Evolutionary conservation across 2,113 vertebrate genomes (phyloP).

Genomic region (Ursus arctos): DNA sequence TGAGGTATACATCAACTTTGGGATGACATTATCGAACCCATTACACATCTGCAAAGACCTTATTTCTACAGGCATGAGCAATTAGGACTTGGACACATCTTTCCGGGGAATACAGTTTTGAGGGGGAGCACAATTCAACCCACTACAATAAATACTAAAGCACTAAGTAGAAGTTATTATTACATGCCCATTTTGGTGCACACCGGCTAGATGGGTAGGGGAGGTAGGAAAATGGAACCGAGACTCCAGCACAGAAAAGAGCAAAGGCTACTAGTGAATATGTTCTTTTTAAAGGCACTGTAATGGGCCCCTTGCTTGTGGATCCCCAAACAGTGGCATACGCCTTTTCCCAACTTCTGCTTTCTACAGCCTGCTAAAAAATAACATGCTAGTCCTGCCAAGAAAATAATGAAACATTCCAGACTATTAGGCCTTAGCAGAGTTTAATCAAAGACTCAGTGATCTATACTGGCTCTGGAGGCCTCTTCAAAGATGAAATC

Average conservation of each 20-base stretch:
- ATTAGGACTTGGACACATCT: background rate
- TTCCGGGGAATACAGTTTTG: background rate
- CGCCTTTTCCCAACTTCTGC: slow-evolving; percentile 24
- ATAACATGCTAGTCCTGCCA: slow-evolving; percentile 65
- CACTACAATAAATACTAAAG: too few relatives aligned
- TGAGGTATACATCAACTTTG: background rate
- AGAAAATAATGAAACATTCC: slow-evolving; percentile 83
- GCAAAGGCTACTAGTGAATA: background rate
- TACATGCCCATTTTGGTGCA: background rate
- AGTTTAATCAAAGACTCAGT: slow-evolving; percentile 83
- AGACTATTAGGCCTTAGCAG: slow-evolving; percentile 79
- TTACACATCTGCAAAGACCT: background rate
- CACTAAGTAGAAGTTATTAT: background rate
- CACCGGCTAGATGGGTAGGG: background rate
- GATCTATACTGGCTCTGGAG: slow-evolving; percentile 74
- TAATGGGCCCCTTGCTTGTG: background rate
- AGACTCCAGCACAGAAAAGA: background rate
- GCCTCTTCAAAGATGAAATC: slow-evolving; percentile 72
- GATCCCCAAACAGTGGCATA: background rate
- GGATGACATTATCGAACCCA: background rate
- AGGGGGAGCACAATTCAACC: background rate
- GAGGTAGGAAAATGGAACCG: background rate
- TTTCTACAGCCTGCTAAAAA: slow-evolving; percentile 67
- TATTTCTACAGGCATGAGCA: background rate
- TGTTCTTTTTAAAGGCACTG: background rate